Conservation (phyloP, 1,140 invertebrate species). For the Alviniconcha marisindica region DNA sequence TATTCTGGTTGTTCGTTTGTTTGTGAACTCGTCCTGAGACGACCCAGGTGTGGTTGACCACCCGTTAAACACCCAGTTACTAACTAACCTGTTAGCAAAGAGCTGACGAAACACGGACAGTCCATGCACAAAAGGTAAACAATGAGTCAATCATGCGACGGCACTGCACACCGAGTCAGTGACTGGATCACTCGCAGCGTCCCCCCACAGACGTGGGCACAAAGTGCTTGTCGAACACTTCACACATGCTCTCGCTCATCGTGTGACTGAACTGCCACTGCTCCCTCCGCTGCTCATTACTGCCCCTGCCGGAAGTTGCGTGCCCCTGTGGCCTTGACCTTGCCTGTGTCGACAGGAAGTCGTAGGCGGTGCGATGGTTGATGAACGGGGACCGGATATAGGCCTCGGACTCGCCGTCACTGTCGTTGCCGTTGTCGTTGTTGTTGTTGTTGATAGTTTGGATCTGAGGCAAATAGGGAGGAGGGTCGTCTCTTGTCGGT, state of each 20-base stretch:
- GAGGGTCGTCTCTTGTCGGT: neutral
- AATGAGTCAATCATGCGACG: too few relatives aligned
- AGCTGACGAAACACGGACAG: neutral
- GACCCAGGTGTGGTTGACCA: neutral
- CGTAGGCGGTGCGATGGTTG: slow-evolving; percentile 36
- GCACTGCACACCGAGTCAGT: too few relatives aligned
- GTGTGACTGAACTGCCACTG: slow-evolving; percentile 13
- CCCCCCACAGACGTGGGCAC: neutral
- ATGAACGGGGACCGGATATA: slow-evolving; percentile 30
- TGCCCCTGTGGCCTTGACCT: neutral
- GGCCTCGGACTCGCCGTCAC: neutral
- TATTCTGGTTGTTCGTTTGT: too few relatives aligned
- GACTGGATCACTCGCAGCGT: slow-evolving; percentile 11
- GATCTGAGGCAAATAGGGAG: neutral
- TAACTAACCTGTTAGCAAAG: neutral
- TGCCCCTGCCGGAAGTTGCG: too few relatives aligned
- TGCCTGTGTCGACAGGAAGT: slow-evolving; percentile 25
- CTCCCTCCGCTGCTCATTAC: slow-evolving; percentile 15
- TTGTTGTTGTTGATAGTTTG: neutral
- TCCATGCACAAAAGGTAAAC: too few relatives aligned
- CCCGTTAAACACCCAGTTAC: neutral
- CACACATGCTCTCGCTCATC: slow-evolving; percentile 39
- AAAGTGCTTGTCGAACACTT: slow-evolving; percentile 42
- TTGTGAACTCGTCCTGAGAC: neutral
- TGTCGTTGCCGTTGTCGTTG: neutral